Base-by-base conservation (phyloP, 1,140 invertebrate species). In the Zaprionus ghesquierei region DNA sequence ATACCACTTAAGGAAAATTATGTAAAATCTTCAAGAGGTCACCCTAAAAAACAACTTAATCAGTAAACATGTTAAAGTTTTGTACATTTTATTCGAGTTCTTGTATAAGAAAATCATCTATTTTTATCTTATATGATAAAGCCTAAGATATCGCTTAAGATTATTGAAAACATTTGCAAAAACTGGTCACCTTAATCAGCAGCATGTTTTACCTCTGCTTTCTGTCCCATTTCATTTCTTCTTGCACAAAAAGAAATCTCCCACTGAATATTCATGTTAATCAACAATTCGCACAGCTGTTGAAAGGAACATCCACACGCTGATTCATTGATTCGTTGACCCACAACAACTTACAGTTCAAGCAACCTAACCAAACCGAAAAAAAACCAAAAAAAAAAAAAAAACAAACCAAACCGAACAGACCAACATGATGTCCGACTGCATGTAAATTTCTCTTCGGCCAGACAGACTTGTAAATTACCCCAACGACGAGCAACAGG, bases 261-360 rank as follows among this genome's bases (percentile, higher is more conserved):
- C 49, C 20, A 46, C 8, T 50, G 18, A 60, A 20, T 49, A 60
- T 50, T 31, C 18, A 27, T 69, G 25, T 64, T 73, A 23, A 75
- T 73, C 51, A 65, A 61, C 71, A 69, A 69, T 79, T 79, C 65
- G 84, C 76, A 77, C 79, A 87, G 82, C 79, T 82, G 84, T 69
- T 77, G n/a, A 18, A 29, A 50, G 15, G 54, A 63, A 60, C 69
- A 82, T 73, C 75, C 54, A 77, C 53, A 61, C 61, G 65, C 79
- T 89, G 81, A 86, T 70, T 85, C 75, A 86, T 82, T 89, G 82
- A 89, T 65, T 81, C 79, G 82, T 84, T 87, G 84, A 87, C 84
- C 84, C 79, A 79, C 54, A 79, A 79, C 54, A 79, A 79, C 74
- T 46, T 68, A 56, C 54, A 74, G 66, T 69, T 71, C 72, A 73